phyloP scores from a whole-genome alignment of 1,140 invertebrate genomes.

The Neodiprion fabricii region DNA sequence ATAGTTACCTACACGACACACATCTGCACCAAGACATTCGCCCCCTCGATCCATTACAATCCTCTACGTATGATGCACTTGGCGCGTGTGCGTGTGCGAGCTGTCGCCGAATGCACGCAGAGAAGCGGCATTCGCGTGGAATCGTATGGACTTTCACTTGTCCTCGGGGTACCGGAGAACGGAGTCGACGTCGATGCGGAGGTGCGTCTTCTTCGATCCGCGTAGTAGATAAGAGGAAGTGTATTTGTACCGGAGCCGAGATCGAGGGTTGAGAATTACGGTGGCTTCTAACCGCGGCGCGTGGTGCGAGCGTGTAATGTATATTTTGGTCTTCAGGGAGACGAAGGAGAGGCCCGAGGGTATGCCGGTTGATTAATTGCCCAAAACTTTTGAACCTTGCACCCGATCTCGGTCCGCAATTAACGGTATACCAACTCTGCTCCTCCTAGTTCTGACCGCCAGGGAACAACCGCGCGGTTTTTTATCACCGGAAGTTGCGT shows the following conservation, averaged over 20 bases:
- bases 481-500: background rate
- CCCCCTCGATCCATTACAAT: too few relatives aligned
- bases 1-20: too few relatives aligned
- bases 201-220: background rate
- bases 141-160: background rate
- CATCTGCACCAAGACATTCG: too few relatives aligned
- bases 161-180: background rate
- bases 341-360: too few relatives aligned
- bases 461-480: background rate
- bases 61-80: background rate
- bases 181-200: background rate
- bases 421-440: background rate
- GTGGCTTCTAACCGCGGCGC: too few relatives aligned
- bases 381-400: slow-evolving; percentile 2
- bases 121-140: too few relatives aligned
- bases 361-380: background rate
- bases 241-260: too few relatives aligned
- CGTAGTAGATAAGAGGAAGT: background rate
- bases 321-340: too few relatives aligned
- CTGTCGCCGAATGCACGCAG: background rate
- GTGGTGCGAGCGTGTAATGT: too few relatives aligned
- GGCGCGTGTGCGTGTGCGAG: background rate
- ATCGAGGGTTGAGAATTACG: too few relatives aligned
- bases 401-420: background rate
- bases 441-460: background rate